A percentile compares a stretch with the other conserved stretches of the same genome.
phyloP scores from a whole-genome alignment of 2,113 vertebrate species.

The Anser cygnoides region DNA sequence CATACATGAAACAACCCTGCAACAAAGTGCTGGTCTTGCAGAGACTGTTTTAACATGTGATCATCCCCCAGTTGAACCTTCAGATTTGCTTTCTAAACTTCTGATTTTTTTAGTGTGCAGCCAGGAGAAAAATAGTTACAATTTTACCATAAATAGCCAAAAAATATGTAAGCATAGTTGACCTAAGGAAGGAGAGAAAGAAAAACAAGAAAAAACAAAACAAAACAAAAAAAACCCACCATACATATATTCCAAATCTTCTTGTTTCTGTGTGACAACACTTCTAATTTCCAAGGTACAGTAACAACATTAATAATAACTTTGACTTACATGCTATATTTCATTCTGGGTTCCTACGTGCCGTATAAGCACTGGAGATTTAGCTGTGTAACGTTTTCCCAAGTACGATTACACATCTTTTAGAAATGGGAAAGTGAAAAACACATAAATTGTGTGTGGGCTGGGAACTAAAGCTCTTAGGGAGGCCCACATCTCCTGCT shows the following conservation, averaged over 20 bases:
- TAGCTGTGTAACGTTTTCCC: not conserved
- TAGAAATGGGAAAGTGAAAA: slow-evolving; percentile 12
- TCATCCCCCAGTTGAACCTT: not conserved
- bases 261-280: not conserved
- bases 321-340: not conserved
- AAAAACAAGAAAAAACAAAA: not conserved
- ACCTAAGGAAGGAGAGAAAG: not conserved
- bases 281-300: not conserved
- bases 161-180: not conserved
- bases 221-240: too few relatives aligned
- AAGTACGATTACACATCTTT: not conserved
- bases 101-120: not conserved
- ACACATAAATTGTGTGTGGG: not conserved
- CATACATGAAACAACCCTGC: rapidly evolving
- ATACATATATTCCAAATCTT: not conserved
- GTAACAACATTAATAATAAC: not conserved
- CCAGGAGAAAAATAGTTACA: not conserved
- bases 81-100: not conserved
- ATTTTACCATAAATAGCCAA: not conserved
- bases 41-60: not conserved
- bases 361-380: not conserved
- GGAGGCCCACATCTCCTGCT: not conserved
- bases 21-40: not conserved
- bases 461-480: slow-evolving; percentile 7
- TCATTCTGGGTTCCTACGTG: not conserved